phyloP scores from a whole-genome alignment of 2,888 invertebrate species.

The Cerastis rubricosa region DNA sequence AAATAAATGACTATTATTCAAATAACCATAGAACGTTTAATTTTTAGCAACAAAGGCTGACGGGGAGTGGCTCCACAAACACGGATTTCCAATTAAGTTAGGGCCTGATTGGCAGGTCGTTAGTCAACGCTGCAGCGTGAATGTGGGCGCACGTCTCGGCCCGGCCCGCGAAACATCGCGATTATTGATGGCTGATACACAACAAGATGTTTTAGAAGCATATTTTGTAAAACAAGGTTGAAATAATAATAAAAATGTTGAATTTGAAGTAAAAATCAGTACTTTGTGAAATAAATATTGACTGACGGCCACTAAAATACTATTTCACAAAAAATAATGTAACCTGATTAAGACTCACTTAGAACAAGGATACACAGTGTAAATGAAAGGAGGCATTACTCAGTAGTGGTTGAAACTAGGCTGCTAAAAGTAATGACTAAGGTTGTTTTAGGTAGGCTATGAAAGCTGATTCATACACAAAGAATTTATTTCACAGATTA shows the following conservation, averaged over 20 bases:
- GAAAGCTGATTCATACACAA: not conserved
- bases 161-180: conserved; percentile 68
- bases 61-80: conserved; percentile 87
- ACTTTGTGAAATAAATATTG: not conserved
- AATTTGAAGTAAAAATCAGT: not conserved
- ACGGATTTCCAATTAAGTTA: conserved; percentile 91
- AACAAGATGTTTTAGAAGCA: conserved; percentile 60
- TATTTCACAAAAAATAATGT: not conserved
- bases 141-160: conserved; percentile 80
- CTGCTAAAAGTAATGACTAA: too few species aligned
- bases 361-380: too few species aligned
- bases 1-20: conserved; percentile 61
- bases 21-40: conserved; percentile 78
- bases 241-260: conserved; percentile 18
- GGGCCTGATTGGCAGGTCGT: conserved; percentile 91
- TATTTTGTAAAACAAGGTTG: conserved; percentile 51
- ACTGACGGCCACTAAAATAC: not conserved
- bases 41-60: conserved; percentile 88
- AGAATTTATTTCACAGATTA: not conserved
- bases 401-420: too few species aligned
- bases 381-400: too few species aligned
- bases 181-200: conserved; percentile 75
- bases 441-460: too few species aligned
- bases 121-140: conserved; percentile 87
- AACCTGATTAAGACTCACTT: too few species aligned